These are phyloP conservation scores for Taxidea taxus DNA, from an alignment of 2,113 vertebrate genomes.

Conservation along the genomic window DNA sequence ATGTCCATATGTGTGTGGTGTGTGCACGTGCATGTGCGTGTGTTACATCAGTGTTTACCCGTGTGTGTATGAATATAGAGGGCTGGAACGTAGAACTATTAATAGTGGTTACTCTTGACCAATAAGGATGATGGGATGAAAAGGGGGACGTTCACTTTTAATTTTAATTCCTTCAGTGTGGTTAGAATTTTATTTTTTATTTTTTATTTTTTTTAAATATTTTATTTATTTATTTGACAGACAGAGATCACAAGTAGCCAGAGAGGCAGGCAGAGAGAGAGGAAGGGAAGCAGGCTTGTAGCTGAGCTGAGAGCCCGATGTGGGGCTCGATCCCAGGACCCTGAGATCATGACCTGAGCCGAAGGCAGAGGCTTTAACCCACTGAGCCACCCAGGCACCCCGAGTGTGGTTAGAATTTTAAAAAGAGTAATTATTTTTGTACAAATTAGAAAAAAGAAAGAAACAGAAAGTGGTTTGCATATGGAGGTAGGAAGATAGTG, in stretches of 20 bases:
- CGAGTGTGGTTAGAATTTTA: background rate
- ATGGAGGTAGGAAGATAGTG: background rate
- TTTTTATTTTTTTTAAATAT: too few species aligned
- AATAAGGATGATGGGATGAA: background rate
- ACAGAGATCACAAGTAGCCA: too few species aligned
- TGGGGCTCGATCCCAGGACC: too few species aligned
- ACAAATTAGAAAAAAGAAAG: background rate
- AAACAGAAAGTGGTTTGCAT: background rate
- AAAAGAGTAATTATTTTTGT: background rate
- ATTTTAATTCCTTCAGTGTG: background rate
- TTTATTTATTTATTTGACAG: too few species aligned
- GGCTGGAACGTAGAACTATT: background rate
- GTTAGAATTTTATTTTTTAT: background rate
- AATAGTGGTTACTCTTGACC: background rate
- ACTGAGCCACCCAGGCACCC: too few species aligned
- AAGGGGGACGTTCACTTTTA: background rate
- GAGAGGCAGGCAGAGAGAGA: too few species aligned
- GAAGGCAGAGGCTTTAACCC: too few species aligned
- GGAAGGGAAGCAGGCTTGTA: too few species aligned
- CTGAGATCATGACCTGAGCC: too few species aligned
- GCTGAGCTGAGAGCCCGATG: too few species aligned
- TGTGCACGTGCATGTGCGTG: accelerated
- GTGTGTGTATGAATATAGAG: background rate
- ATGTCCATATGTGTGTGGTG: background rate
- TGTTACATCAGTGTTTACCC: background rate